Base-by-base conservation (phyloP, 1,140 invertebrate genomes). In the Lepidurus couesii region DNA sequence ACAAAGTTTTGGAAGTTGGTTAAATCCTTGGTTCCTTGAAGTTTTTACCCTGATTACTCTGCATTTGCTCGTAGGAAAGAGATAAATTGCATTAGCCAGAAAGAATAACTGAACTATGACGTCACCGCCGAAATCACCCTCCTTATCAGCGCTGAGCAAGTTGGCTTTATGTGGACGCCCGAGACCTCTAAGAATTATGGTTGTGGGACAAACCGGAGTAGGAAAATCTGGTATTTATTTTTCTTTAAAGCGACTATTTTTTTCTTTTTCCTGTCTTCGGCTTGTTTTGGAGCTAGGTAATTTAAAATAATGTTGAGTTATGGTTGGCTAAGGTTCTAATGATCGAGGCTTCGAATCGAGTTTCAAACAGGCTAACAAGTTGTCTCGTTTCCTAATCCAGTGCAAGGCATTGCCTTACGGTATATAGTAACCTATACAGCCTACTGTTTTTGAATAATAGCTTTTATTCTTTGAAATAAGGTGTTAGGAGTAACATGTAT, bases 151-250 rank as follows among this genome's bases (percentile, higher is more conserved):
- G 16, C 21, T 65, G 13, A 65, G 53, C 53, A 65, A 65, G 53
- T 65, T 65, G 53, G 53, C 53, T 65, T 65, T 65, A 16, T 65
- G n/a, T 65, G 53, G 53, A 65, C 53, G 53, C 21, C 53, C n/a
- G 53, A 65, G 53, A 65, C 53, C 53, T 65, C 13, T 65, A 65
- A 9, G 53, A 65, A 65, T 65, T 65, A 65, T 65, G 53, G 53
- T 65, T 16, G 53, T 65, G 53, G 53, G 53, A 65, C 53, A 65
- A 21, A 65, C 53, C 13, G 53, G 53, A 65, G 53, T 65, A 65
- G 53, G 53, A 9, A 65, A 65, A 65, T 65, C 53, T n/a, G 53
- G 53, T 65, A 65, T 13, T n/a, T 13, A n/a, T 16, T 11, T 47
- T 47, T 47, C 9, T 47, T 21, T n/a, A 21, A 13, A 65, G 7